Base-by-base conservation (phyloP, 2,888 invertebrate species). In the Scaptomyza cyrtandrae region DNA sequence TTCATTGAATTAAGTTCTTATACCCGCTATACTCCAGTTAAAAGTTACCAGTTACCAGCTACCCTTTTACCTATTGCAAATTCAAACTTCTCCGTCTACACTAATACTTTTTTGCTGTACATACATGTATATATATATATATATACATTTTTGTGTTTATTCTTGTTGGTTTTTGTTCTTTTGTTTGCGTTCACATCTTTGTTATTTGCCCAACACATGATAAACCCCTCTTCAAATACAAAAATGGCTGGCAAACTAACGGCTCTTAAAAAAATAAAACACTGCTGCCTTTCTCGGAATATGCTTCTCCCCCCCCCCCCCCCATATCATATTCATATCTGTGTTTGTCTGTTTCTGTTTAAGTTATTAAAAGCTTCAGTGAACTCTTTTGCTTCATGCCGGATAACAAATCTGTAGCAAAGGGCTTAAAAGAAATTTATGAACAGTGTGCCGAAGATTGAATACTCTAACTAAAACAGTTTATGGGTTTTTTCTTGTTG, bases 1-100 rank as follows among this genome's bases (percentile, higher is more conserved):
- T 61, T 52, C 43, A 43, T 41, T 66, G 41, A 53, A 70, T 78
- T 63, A 64, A 73, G 57, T 67, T 80, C 41, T 39, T 68, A 31
- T 55, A 31, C 24, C 9, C 37, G 50, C 37, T 54, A 39, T 31
- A 37, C 44, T 10, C 62, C 13, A 13, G 14, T 48, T 31, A 14
- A 11, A 16, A 16, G 24, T 11, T 6, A 19, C n/a, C 13, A 7
- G 33, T n/a, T 55, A 35, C 27, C 33, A 24, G 24, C 24, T 24
- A 24, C 24, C 27, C 37, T 33, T n/a, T n/a, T n/a, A n/a, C n/a
- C n/a, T n/a, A n/a, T n/a, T n/a, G n/a, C n/a, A n/a, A n/a, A n/a
- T n/a, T 6, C 5, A 54, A 11, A 39, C 39, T 48, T 48, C 33
- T 48, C 48, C 48, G 3, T 16, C 56, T 53, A 35, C 33, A 75